Evolutionary conservation across 1,140 invertebrate species (phyloP).

Genomic region (Branchinecta lindahli): DNA sequence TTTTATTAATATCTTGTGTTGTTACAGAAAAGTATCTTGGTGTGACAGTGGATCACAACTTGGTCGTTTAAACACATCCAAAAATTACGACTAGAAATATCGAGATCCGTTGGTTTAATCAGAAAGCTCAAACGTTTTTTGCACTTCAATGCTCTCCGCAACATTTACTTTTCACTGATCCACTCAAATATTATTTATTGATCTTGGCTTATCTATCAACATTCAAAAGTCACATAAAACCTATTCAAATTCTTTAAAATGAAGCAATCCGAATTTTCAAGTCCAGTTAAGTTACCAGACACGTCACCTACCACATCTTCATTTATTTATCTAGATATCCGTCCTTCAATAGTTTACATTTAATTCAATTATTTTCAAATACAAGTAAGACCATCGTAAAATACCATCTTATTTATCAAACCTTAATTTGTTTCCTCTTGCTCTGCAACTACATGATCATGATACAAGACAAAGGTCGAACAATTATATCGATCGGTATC

Average conservation of each 20-base stretch:
- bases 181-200: not conserved
- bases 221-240: not conserved
- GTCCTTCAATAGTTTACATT: not conserved
- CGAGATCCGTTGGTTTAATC: not conserved
- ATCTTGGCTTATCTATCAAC: not conserved
- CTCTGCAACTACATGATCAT: not conserved
- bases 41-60: not conserved
- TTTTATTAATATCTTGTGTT: not conserved
- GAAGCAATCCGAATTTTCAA: not conserved
- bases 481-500: not conserved
- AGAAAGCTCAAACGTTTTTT: not conserved
- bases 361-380: not conserved
- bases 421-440: not conserved
- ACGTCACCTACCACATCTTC: not conserved
- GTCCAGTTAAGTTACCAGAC: not conserved
- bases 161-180: constrained; percentile 1
- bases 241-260: not conserved
- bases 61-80: not conserved
- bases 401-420: not conserved
- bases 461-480: no score
- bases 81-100: not conserved
- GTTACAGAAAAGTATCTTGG: not conserved
- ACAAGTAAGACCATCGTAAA: not conserved
- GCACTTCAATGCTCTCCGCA: not conserved
- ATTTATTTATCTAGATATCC: constrained; percentile 2